Conservation (phyloP, 2,113 vertebrate genomes). For the Paradisaea rubra region DNA sequence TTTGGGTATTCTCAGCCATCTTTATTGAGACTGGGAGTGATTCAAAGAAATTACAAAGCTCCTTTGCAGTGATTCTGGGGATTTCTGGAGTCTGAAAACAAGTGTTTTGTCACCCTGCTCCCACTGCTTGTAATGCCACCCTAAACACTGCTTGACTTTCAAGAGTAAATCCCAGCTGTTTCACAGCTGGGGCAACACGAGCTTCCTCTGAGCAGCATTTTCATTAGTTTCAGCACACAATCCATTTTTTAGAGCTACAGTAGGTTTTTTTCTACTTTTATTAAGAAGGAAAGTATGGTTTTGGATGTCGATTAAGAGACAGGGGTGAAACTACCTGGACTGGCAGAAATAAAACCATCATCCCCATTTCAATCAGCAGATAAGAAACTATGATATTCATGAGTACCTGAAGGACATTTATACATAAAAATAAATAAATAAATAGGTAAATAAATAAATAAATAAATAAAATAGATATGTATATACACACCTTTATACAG, state of each 20-base stretch:
- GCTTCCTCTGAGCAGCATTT: neutral
- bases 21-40: neutral
- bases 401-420: neutral
- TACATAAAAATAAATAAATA: neutral
- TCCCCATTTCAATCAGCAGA: fast-evolving
- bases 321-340: neutral
- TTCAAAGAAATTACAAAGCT: neutral
- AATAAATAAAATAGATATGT: neutral
- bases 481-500: fast-evolving
- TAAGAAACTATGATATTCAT: neutral
- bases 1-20: neutral
- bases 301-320: neutral
- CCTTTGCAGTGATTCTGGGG: neutral
- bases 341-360: neutral
- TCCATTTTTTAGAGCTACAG: neutral
- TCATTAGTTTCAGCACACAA: neutral
- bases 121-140: neutral
- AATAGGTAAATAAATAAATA: too few species aligned
- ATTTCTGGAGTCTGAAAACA: neutral
- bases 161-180: neutral
- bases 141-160: neutral
- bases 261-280: fast-evolving
- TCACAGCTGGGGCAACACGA: neutral
- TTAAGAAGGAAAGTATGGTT: fast-evolving
- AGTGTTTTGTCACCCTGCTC: neutral